A percentile compares a stretch with the other conserved stretches of the same genome.
Conservation (phyloP, 2,113 vertebrate species). For the Microcebus ravelobensis region DNA sequence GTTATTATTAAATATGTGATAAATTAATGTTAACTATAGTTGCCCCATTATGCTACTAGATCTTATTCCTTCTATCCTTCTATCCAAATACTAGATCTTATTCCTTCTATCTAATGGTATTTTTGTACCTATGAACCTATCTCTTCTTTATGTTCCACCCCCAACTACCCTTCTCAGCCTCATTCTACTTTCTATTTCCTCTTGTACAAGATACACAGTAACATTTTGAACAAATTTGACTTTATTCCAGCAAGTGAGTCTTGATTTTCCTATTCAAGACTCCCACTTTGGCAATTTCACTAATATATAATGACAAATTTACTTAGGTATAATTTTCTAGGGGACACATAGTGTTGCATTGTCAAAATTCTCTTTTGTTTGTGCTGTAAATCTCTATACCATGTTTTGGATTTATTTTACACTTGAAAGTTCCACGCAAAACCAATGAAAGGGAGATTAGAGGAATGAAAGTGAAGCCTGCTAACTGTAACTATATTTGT, state of each 20-base stretch:
- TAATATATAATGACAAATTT: neutral
- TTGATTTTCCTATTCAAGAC: neutral
- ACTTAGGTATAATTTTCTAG: neutral
- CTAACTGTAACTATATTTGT: neutral
- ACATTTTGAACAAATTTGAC: neutral
- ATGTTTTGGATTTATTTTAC: neutral
- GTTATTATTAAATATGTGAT: no score
- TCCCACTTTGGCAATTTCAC: neutral
- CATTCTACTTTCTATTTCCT: no score
- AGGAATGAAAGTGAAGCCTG: neutral
- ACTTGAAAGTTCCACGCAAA: neutral
- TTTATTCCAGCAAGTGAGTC: neutral
- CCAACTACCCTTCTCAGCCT: no score
- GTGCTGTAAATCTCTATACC: neutral
- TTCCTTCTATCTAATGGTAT: no score
- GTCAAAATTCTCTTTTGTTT: neutral
- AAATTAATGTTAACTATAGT: no score
- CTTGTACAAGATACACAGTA: neutral
- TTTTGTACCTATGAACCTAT: no score
- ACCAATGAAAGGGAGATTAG: neutral
- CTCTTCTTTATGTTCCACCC: no score
- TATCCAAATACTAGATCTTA: no score
- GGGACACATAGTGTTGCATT: neutral
- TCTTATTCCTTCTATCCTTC: no score
- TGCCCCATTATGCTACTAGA: no score